Percentiles rank a stretch among this genome's conserved stretches.
These are phyloP conservation scores for Anguilla megastoma DNA, from an alignment of 2,797 vertebrate species.

Conservation along the genomic window DNA sequence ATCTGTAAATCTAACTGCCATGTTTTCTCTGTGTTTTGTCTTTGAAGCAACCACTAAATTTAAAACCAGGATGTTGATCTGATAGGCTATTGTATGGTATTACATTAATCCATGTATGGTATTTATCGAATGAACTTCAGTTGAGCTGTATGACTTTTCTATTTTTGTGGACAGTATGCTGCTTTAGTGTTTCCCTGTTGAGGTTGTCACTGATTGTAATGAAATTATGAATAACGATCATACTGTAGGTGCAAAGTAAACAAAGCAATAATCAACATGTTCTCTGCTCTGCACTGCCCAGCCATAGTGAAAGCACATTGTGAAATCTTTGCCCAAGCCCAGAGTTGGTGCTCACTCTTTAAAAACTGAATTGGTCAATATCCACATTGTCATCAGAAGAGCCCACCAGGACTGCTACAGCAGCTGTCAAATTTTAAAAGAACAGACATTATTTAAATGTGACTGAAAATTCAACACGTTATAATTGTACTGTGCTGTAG, in stretches of 20 bases:
- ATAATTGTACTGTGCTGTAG: constrained; percentile 85
- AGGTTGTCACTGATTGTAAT: constrained; percentile 58
- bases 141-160: constrained; percentile 48
- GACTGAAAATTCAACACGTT: constrained; percentile 70
- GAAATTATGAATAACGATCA: constrained; percentile 68
- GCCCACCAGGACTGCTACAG: constrained; percentile 59
- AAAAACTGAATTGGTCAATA: constrained; percentile 56
- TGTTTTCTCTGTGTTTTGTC: constrained; percentile 55
- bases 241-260: constrained; percentile 68
- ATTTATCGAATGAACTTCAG: constrained; percentile 55
- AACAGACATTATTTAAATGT: constrained; percentile 71
- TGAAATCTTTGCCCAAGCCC: constrained; percentile 50
- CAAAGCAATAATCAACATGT: constrained; percentile 78
- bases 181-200: constrained; percentile 48
- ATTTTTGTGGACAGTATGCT: constrained; percentile 40
- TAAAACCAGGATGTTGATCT: constrained; percentile 57
- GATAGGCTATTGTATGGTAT: constrained; percentile 53
- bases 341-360: constrained; percentile 54
- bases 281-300: constrained; percentile 60
- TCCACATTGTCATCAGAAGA: constrained; percentile 61
- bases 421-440: constrained; percentile 70
- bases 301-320: constrained; percentile 57
- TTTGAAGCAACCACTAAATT: constrained; percentile 51
- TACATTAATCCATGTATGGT: constrained; percentile 54
- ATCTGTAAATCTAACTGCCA: constrained; percentile 34